Base-by-base conservation (phyloP, 1,140 invertebrate species). In the Drosophila rufa region DNA sequence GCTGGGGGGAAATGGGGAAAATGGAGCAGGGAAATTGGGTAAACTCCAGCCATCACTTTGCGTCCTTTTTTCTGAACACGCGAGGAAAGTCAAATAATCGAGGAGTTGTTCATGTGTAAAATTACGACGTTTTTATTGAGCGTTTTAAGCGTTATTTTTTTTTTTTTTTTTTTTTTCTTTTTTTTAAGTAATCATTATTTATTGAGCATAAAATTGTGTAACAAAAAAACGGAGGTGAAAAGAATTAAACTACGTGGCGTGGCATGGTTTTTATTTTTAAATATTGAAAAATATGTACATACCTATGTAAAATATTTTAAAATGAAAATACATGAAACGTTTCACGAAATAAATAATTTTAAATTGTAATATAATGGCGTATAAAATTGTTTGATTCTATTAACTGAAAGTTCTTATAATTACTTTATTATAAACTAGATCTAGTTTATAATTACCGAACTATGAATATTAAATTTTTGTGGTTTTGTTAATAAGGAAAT, bases 61-160 rank as follows among this genome's bases (percentile, higher is more conserved):
- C 12, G 36, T 22, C 11, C 15, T 12, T n/a, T 43, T 33, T 33
- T 11, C 40, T 25, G 15, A 68, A 45, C 71, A 69, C 46, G 50
- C 68, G 27, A 61, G 47, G 47, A 55, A 64, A 75, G 50, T 43
- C 71, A 64, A 65, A 66, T 60, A 73, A 60, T 73, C 45, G 53
- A 57, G 46, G 43, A 73, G 55, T 71, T 73, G 38, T 71, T 73
- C 45, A 73, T 42, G 67, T 36, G 68, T 48, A 71, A 58, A 71
- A 58, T 71, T 50, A 56, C 66, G 36, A 58, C 30, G 50, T 48
- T 48, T 68, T 71, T 57, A 48, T 50, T 40, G 17, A 25, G 25
- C 30, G 22, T n/a, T 40, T 57, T 22, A 47, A 17, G 30, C 4
- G 8, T 33, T 48, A 27, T 48, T 4, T 6, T 14, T 3, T 25